Base-by-base conservation (phyloP, 1,140 invertebrate species). In the Neodiprion pinetum region DNA sequence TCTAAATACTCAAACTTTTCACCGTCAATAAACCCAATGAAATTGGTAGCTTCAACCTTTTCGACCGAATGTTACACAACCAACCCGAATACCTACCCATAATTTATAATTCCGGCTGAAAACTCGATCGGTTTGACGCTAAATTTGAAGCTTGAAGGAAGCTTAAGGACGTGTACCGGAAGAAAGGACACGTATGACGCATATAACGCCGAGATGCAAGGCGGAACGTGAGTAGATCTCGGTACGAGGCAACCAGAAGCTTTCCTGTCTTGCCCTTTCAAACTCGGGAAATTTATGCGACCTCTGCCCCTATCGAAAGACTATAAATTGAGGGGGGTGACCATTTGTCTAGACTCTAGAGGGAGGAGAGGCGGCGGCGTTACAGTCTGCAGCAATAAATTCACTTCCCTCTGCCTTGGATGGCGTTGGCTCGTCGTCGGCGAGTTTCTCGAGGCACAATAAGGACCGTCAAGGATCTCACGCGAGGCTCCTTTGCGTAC, bases 311-410 rank as follows among this genome's bases (percentile, higher is more conserved):
- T 21, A 69, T 69, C 67, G 67, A 23, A 69, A 21, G 14, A 69
- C 67, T 69, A 69, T 69, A 69, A 69, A 69, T 69, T 47, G 4
- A 69, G 23, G 67, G 67, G 67, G 61, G 67, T 21, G 67, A 69
- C 67, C 67, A 69, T 69, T 69, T 69, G 67, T 69, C 14, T 69
- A 69, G 40, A 47, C 53, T 61, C 53, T 17, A 9, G 53, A 61
- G n/a, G 53, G 11, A 61, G 11, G 28, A 40, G 7, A 21, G 12
- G 61, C 17, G 61, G 21, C 67, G 17, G 67, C 21, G 67, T 69
- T 23, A 47, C 67, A 69, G 4, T 5, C 53, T 61, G n/a, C n/a
- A 61, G 67, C 67, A 69, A 69, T 69, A 69, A 69, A 69, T 69
- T 69, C 4, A 69, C 40, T 69, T 47, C 67, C 67, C 23, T 12